A percentile compares a stretch with the other conserved stretches of the same genome.
These are phyloP conservation scores for Onychomys torridus DNA, from an alignment of 2,797 vertebrate genomes.

Conservation along the genomic window DNA sequence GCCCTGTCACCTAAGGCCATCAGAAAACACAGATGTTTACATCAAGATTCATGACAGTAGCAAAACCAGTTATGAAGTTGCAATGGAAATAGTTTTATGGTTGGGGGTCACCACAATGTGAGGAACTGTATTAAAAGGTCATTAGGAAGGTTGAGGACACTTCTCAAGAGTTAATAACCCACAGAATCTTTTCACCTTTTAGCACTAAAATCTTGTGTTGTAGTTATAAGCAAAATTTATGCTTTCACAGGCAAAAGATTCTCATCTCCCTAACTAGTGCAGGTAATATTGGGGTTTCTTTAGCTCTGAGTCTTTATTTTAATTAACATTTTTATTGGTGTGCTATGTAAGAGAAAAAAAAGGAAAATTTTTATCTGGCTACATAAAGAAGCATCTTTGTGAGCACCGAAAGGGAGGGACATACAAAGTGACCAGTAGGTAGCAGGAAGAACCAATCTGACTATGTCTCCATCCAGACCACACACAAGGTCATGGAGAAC, in stretches of 20 bases:
- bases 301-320: constrained; percentile 40
- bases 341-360: not conserved
- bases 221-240: not conserved
- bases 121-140: too few species aligned
- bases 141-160: not conserved
- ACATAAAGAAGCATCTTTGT: constrained; percentile 21
- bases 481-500: not conserved
- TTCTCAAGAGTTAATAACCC: constrained; percentile 9
- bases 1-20: too few species aligned
- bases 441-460: not conserved
- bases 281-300: constrained; percentile 27
- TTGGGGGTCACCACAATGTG: not conserved
- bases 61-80: not conserved
- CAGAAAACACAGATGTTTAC: not conserved
- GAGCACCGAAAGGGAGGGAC: not conserved
- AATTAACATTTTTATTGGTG: constrained; percentile 40
- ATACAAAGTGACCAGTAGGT: not conserved
- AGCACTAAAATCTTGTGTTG: constrained; percentile 17
- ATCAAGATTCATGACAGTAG: not conserved
- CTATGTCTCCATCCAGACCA: not conserved
- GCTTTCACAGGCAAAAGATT: constrained; percentile 15
- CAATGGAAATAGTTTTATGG: not conserved
- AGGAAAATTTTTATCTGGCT: not conserved
- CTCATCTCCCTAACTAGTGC: not conserved
- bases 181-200: constrained; percentile 16